These are phyloP conservation scores for Sebastes iracundus DNA, from an alignment of 2,797 vertebrate genomes.

Conservation along the genomic window DNA sequence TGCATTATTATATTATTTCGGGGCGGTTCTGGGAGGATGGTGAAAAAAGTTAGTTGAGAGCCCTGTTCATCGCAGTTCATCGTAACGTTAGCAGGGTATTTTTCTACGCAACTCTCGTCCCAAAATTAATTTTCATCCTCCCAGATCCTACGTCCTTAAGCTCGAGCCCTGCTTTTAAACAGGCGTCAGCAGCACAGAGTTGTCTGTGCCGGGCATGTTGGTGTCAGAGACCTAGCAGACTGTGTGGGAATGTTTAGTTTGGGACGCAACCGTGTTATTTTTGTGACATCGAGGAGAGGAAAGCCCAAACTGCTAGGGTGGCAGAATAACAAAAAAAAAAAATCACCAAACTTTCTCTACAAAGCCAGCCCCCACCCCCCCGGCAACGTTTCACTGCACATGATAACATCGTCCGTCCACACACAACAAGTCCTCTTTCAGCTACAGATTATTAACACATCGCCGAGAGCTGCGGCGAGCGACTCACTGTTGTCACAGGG, in stretches of 20 bases:
- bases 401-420: slow-evolving; percentile 65
- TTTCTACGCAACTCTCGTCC: too few relatives aligned
- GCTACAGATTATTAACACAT: slow-evolving; percentile 73
- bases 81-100: too few relatives aligned
- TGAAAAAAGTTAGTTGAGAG: too few relatives aligned
- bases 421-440: slow-evolving; percentile 72
- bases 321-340: slow-evolving; percentile 60
- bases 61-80: too few relatives aligned
- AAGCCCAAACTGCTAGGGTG: slow-evolving; percentile 75
- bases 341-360: slow-evolving; percentile 66
- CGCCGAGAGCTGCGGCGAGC: slow-evolving; percentile 48
- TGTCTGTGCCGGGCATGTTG: slow-evolving; percentile 85
- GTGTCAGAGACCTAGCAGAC: slow-evolving; percentile 84
- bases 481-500: slow-evolving; percentile 57
- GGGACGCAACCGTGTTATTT: slow-evolving; percentile 96
- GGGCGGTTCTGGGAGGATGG: too few relatives aligned
- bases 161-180: slow-evolving; percentile 11
- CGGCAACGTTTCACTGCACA: slow-evolving; percentile 68
- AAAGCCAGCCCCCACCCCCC: slow-evolving; percentile 43
- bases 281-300: slow-evolving; percentile 83
- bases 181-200: slow-evolving; percentile 71
- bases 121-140: too few relatives aligned
- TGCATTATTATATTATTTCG: too few relatives aligned
- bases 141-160: too few relatives aligned
- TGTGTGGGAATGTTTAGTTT: slow-evolving; percentile 99